phyloP scores from a whole-genome alignment of 92 coral and sea anemone species.

The Siderastrea siderea region DNA sequence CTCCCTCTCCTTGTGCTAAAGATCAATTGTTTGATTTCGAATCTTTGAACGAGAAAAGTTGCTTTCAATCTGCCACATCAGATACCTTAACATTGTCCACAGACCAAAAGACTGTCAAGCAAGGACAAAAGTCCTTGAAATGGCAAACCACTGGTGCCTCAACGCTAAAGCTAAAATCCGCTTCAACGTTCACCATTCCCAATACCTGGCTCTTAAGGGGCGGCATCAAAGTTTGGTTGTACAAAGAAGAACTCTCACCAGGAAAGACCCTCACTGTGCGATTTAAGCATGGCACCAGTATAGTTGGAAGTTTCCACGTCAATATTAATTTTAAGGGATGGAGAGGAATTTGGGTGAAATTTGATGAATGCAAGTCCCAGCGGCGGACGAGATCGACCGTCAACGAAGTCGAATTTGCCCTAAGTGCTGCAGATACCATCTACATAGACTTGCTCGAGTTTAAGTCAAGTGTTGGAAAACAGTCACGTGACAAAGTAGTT shows the following conservation, averaged over 20 bases:
- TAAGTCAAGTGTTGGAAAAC: conserved; percentile 16
- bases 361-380: conserved; percentile 35
- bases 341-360: conserved; percentile 72
- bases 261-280: conserved; percentile 11
- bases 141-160: conserved; percentile 21
- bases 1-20: too few species aligned
- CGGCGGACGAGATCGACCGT: not conserved
- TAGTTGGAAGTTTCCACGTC: conserved; percentile 6
- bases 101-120: conserved; percentile 7
- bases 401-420: conserved; percentile 7
- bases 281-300: not conserved
- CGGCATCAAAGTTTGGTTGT: conserved; percentile 76
- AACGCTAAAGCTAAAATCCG: not conserved
- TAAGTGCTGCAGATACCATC: conserved; percentile 27
- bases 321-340: conserved; percentile 63
- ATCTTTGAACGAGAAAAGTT: not conserved
- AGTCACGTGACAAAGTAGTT: conserved; percentile 75
- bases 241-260: conserved; percentile 17
- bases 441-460: conserved; percentile 67
- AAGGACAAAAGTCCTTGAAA: conserved; percentile 33
- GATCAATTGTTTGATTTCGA: conserved; percentile 14
- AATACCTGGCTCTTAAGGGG: conserved; percentile 15
- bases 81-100: not conserved
- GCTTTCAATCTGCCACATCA: not conserved
- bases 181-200: not conserved